Evolutionary conservation across 2,797 vertebrate species (phyloP).

Genomic region (Lutjanus campechanus): DNA sequence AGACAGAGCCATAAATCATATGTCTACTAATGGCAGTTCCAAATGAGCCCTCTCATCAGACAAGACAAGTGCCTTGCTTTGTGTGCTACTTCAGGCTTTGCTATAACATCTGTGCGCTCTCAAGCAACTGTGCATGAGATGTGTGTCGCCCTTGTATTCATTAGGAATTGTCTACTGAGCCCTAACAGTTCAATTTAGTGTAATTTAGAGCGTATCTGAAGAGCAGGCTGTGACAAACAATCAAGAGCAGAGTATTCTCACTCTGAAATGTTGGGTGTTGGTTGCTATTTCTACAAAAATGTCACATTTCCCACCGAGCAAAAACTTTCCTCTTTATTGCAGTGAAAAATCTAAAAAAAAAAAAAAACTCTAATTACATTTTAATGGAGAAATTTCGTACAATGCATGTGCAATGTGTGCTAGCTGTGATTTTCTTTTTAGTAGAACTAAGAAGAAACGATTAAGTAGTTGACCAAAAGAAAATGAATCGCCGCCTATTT

Average conservation of each 20-base stretch:
- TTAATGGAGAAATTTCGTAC: background rate
- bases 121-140: conserved; percentile 77
- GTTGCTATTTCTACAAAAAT: conserved; percentile 3
- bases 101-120: conserved; percentile 88
- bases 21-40: conserved; percentile 89
- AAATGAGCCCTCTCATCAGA: conserved; percentile 91
- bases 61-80: conserved; percentile 90
- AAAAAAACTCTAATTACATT: background rate
- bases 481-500: too few relatives aligned
- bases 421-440: background rate
- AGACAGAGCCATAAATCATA: conserved; percentile 90
- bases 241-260: conserved; percentile 11
- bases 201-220: conserved; percentile 62
- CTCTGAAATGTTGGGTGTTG: background rate
- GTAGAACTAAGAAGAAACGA: too few relatives aligned
- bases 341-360: too few relatives aligned
- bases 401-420: background rate
- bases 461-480: too few relatives aligned
- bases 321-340: background rate
- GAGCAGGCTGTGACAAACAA: conserved; percentile 54
- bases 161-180: conserved; percentile 82
- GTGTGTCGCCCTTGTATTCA: conserved; percentile 77
- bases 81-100: conserved; percentile 86
- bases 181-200: conserved; percentile 65
- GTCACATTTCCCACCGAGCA: conserved; percentile 5